These are phyloP conservation scores for Syrrhaptes paradoxus DNA, from an alignment of 2,113 vertebrate species.

Conservation along the genomic window DNA sequence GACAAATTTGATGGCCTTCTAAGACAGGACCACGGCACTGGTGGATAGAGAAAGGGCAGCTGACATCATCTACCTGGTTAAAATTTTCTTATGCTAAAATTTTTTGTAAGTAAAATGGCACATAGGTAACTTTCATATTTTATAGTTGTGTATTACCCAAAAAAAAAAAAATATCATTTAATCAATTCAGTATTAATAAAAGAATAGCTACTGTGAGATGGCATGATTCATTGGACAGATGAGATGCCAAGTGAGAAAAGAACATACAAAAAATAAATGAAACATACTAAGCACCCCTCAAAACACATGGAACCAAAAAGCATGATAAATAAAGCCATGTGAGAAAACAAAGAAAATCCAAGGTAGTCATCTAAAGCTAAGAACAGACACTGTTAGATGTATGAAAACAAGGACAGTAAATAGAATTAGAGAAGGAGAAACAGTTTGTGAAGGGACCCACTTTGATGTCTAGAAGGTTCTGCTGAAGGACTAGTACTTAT, in stretches of 20 bases:
- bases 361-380: neutral
- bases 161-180: neutral
- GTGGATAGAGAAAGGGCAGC: no score
- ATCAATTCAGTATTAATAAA: neutral
- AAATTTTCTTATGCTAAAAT: neutral
- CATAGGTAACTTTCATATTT: neutral
- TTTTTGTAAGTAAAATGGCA: neutral
- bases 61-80: neutral
- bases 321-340: neutral
- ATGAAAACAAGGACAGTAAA: neutral
- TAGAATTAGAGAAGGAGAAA: neutral
- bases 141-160: neutral
- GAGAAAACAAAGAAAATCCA: neutral
- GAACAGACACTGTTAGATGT: neutral
- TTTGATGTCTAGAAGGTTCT: neutral
- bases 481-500: neutral
- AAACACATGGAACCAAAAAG: neutral
- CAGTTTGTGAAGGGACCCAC: neutral
- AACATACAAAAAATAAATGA: neutral
- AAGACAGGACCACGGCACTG: no score
- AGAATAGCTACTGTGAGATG: neutral
- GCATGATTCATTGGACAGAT: neutral
- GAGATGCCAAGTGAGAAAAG: neutral
- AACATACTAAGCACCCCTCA: neutral
- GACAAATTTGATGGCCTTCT: no score